Conservation (phyloP, 1,140 invertebrate species). For the Drosophila melanogaster region DNA sequence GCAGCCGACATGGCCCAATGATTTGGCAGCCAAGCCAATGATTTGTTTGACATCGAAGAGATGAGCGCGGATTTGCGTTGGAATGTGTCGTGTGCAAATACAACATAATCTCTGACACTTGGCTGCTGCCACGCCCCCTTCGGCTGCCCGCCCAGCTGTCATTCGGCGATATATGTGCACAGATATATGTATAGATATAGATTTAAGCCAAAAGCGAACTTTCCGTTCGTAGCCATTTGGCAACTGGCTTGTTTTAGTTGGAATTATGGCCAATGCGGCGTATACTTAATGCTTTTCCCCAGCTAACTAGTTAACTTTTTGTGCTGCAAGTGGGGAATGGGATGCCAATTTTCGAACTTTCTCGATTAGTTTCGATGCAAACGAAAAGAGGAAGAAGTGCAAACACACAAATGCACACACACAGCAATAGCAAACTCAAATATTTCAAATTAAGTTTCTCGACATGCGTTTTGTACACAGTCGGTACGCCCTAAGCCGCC, state of each 20-base stretch:
- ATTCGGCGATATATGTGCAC: constrained; percentile 1
- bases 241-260: constrained; percentile 35
- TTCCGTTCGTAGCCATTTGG: constrained; percentile 45
- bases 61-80: constrained; percentile 30
- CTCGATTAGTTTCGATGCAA: constrained; percentile 78
- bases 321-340: constrained; percentile 38
- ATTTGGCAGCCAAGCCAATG: constrained; percentile 9
- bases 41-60: constrained; percentile 26
- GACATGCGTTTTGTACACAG: constrained; percentile 76
- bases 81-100: constrained; percentile 60
- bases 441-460: constrained; percentile 83
- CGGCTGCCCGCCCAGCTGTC: constrained; percentile 29
- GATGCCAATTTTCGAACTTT: constrained; percentile 78
- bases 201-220: constrained; percentile 45
- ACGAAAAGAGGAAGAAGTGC: constrained; percentile 45
- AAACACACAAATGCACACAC: constrained; percentile 66
- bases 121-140: constrained; percentile 27
- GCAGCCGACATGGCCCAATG: constrained; percentile 5
- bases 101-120: constrained; percentile 75
- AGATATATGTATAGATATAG: not conserved
- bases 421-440: constrained; percentile 79
- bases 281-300: constrained; percentile 58
- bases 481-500: constrained; percentile 55
- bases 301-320: constrained; percentile 74
- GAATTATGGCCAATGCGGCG: constrained; percentile 57